Conservation (phyloP, 2,888 invertebrate genomes). For the Leucophora obtusa region DNA sequence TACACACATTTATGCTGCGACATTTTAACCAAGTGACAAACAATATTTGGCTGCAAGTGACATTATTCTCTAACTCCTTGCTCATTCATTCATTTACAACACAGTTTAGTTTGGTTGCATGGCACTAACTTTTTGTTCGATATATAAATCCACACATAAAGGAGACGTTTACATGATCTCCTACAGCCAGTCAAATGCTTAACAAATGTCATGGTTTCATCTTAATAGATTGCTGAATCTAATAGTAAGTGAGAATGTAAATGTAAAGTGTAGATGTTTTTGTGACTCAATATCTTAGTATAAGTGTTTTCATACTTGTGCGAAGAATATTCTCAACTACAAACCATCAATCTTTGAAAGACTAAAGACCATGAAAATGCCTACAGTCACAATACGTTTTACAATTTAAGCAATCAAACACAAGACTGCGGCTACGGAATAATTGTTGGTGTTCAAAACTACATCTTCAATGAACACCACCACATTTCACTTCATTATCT, state of each 20-base stretch:
- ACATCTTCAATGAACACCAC: too few species aligned
- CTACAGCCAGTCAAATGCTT: slow-evolving; percentile 9
- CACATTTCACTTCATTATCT: too few species aligned
- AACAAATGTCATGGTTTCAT: slow-evolving; percentile 45
- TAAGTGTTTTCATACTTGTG: not conserved
- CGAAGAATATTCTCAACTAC: slow-evolving; percentile 1
- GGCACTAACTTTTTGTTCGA: slow-evolving; percentile 16
- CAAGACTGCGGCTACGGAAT: too few species aligned
- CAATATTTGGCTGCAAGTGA: slow-evolving; percentile 60
- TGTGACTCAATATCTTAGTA: not conserved
- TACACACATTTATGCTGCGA: slow-evolving; percentile 47
- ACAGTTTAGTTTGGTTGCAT: not conserved
- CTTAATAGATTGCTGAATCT: slow-evolving; percentile 44
- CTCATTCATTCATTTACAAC: not conserved
- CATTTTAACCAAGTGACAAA: slow-evolving; percentile 60
- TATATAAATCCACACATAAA: not conserved
- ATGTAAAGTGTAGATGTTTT: not conserved
- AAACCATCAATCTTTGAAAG: slow-evolving; percentile 46
- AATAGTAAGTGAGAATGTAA: slow-evolving; percentile 24
- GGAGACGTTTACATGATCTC: not conserved
- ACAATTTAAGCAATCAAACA: not conserved
- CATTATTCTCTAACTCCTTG: slow-evolving; percentile 23
- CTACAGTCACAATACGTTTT: slow-evolving; percentile 20
- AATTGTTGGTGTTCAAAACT: too few species aligned
- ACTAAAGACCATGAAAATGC: slow-evolving; percentile 37